phyloP scores from a whole-genome alignment of 2,113 vertebrate genomes.

The Notiomystis cincta region DNA sequence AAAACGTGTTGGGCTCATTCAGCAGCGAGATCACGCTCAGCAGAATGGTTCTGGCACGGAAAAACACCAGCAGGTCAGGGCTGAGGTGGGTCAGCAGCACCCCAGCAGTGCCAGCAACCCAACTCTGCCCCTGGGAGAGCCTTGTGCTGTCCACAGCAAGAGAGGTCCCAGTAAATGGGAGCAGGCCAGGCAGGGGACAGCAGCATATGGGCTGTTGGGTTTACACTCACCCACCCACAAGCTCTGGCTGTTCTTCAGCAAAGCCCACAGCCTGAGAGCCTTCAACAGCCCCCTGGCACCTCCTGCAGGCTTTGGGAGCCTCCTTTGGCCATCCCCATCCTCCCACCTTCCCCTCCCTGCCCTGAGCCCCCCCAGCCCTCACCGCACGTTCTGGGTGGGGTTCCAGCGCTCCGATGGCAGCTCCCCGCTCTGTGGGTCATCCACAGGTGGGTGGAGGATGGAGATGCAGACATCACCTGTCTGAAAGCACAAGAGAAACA shows the following conservation, averaged over 20 bases:
- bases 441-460: slow-evolving; percentile 89
- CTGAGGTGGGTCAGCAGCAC: fast-evolving
- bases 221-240: fast-evolving
- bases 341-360: background rate
- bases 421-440: slow-evolving; percentile 95
- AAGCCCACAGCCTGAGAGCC: fast-evolving
- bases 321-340: too few species aligned
- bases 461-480: slow-evolving; percentile 95
- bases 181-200: background rate
- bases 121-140: background rate
- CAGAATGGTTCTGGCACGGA: slow-evolving; percentile 83
- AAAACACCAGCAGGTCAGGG: background rate
- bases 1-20: slow-evolving; percentile 96
- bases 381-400: slow-evolving; percentile 96
- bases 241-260: background rate
- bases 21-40: slow-evolving; percentile 94
- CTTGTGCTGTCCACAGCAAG: background rate
- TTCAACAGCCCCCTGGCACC: background rate
- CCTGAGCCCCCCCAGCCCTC: background rate
- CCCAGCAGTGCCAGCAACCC: background rate
- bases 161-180: background rate
- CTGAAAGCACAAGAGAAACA: slow-evolving; percentile 41
- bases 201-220: fast-evolving
- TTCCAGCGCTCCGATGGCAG: slow-evolving; percentile 94
- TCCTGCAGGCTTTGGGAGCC: background rate